Evolutionary conservation across 2,888 invertebrate species (phyloP).

Genomic region (Ashinkailepas kermadecensis): DNA sequence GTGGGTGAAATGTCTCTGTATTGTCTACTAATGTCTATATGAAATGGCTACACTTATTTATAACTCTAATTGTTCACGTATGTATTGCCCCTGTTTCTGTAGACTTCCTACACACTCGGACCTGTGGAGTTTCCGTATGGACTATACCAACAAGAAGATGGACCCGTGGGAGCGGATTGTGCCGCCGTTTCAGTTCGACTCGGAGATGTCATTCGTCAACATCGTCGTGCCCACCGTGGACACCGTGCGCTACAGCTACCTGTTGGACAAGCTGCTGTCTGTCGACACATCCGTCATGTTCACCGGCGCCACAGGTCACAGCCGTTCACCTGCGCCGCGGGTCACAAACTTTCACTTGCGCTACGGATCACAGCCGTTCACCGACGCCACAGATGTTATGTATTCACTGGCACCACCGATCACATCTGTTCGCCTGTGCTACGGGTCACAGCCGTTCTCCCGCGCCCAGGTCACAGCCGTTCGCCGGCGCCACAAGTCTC

Average conservation of each 20-base stretch:
- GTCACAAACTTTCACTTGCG: no score
- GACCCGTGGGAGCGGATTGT: slow-evolving; percentile 47
- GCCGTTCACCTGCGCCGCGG: slow-evolving; percentile 28
- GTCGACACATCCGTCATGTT: slow-evolving; percentile 70
- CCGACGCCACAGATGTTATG: no score
- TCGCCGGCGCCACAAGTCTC: no score
- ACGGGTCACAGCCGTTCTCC: no score
- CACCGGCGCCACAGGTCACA: slow-evolving; percentile 73
- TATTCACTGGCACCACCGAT: no score
- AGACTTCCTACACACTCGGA: slow-evolving; percentile 62
- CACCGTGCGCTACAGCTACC: slow-evolving; percentile 74
- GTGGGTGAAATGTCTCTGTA: no score
- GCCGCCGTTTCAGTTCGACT: slow-evolving; percentile 52
- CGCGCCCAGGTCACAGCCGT: no score
- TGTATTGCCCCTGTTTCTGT: slow-evolving; percentile 29
- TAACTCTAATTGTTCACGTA: no score
- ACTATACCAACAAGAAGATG: slow-evolving; percentile 54
- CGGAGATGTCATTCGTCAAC: slow-evolving; percentile 54
- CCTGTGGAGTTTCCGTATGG: slow-evolving; percentile 69
- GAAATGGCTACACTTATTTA: no score
- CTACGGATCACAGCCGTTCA: no score
- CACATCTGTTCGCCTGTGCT: no score
- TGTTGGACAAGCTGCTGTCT: slow-evolving; percentile 65
- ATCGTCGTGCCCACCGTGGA: slow-evolving; percentile 55
- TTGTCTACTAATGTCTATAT: no score